phyloP scores from a whole-genome alignment of 1,140 invertebrate genomes.

The Plutomurus gul region DNA sequence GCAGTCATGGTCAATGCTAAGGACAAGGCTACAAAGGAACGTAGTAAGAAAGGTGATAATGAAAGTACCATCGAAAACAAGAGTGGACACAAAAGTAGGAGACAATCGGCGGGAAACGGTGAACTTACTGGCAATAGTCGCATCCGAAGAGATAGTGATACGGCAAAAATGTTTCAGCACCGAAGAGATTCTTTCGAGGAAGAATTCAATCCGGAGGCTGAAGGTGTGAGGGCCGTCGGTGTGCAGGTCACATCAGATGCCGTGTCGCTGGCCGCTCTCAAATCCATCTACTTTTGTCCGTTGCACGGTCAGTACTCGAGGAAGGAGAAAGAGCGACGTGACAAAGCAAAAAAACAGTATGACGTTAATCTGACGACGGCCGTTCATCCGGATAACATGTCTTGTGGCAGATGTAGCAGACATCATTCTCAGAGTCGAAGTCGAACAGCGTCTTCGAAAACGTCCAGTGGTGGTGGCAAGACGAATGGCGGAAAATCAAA shows the following conservation, averaged over 20 bases:
- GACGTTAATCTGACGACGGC: not conserved
- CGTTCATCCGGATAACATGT: conserved; percentile 12
- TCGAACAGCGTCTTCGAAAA: not conserved
- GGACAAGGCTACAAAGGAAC: not conserved
- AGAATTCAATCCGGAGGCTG: not conserved
- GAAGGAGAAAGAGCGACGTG: not conserved
- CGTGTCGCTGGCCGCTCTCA: conserved; percentile 17
- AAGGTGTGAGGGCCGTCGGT: not conserved
- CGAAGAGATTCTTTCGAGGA: not conserved
- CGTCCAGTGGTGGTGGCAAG: not conserved
- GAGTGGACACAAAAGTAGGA: not conserved
- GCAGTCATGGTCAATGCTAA: not conserved
- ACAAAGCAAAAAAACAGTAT: conserved; percentile 19
- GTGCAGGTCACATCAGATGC: conserved; percentile 21
- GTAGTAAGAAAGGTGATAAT: not conserved
- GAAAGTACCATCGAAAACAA: not conserved
- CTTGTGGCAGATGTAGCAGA: not conserved
- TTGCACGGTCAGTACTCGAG: conserved; percentile 15
- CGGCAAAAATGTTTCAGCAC: not conserved
- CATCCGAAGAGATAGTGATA: not conserved
- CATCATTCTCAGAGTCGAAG: conserved; percentile 11
- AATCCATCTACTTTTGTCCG: conserved; percentile 37
- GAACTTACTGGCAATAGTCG: not conserved
- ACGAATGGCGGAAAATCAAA: not conserved
- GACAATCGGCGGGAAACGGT: not conserved